These are phyloP conservation scores for Pycnomerus fuliginosus DNA, from an alignment of 2,888 invertebrate species.

Conservation along the genomic window DNA sequence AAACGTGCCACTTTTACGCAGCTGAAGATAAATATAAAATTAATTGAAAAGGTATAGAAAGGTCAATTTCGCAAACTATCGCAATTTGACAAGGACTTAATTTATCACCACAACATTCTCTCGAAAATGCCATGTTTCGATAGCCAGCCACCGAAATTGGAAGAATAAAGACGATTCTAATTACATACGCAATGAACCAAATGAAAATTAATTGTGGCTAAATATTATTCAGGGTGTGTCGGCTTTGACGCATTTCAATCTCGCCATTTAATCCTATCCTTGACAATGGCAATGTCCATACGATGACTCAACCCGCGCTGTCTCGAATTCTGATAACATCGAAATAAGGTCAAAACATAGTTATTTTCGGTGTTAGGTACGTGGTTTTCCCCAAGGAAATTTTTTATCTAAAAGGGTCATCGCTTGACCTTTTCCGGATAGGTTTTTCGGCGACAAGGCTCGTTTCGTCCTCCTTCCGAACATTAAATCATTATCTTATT, in stretches of 20 bases:
- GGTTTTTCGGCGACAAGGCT: too few species aligned
- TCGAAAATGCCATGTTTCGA: too few species aligned
- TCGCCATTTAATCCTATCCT: constrained; percentile 13
- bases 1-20: too few species aligned
- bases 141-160: too few species aligned
- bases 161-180: too few species aligned
- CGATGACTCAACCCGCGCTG: constrained; percentile 15
- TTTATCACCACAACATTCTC: too few species aligned
- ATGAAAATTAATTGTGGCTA: too few species aligned
- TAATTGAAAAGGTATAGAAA: too few species aligned
- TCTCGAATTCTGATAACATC: constrained; percentile 17
- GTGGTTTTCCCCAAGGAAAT: constrained; percentile 4
- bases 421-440: constrained; percentile 9
- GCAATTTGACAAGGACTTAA: too few species aligned
- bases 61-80: too few species aligned
- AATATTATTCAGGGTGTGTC: constrained; percentile 9
- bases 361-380: constrained; percentile 8
- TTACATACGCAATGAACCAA: too few species aligned
- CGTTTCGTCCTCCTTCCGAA: constrained; percentile 2
- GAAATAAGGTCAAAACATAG: constrained; percentile 9
- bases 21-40: too few species aligned
- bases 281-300: constrained; percentile 16
- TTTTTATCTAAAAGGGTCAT: constrained; percentile 6
- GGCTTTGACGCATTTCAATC: constrained; percentile 7
- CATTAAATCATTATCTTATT: constrained; percentile 19